Evolutionary conservation across 2,888 invertebrate genomes (phyloP).

Genomic region (Dryocosmus kuriphilus): DNA sequence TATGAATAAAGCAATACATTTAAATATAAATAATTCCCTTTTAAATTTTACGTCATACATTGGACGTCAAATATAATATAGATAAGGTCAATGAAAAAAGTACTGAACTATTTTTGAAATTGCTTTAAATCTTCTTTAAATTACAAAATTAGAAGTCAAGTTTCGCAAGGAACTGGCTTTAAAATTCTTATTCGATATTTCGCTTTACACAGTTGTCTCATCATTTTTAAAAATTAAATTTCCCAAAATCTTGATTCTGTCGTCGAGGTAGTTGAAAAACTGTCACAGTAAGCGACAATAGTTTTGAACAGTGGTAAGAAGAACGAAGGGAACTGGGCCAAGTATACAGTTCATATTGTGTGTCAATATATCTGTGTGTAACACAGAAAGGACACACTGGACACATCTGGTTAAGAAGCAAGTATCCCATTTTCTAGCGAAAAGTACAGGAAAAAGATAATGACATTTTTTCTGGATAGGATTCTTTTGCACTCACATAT

Average conservation of each 20-base stretch:
- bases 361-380: slow-evolving; percentile 6
- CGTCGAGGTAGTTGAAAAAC: background rate
- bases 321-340: slow-evolving; percentile 12
- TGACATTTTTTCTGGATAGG: background rate
- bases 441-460: background rate
- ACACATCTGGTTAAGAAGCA: slow-evolving; percentile 18
- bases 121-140: background rate
- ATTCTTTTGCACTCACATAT: background rate
- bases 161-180: background rate
- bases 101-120: background rate
- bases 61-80: too few relatives aligned
- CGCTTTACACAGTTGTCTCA: background rate
- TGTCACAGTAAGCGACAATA: slow-evolving; percentile 15
- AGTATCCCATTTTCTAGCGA: slow-evolving; percentile 6
- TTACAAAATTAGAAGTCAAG: background rate
- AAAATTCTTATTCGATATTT: background rate
- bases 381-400: background rate
- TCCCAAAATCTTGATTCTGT: slow-evolving; percentile 23
- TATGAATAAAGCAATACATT: too few relatives aligned
- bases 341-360: slow-evolving; percentile 8
- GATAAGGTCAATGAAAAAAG: background rate
- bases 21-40: too few relatives aligned
- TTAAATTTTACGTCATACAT: too few relatives aligned
- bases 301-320: background rate
- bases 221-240: slow-evolving; percentile 25